These are phyloP conservation scores for Homarus gammarus DNA, from an alignment of 2,888 invertebrate species.

Conservation along the genomic window DNA sequence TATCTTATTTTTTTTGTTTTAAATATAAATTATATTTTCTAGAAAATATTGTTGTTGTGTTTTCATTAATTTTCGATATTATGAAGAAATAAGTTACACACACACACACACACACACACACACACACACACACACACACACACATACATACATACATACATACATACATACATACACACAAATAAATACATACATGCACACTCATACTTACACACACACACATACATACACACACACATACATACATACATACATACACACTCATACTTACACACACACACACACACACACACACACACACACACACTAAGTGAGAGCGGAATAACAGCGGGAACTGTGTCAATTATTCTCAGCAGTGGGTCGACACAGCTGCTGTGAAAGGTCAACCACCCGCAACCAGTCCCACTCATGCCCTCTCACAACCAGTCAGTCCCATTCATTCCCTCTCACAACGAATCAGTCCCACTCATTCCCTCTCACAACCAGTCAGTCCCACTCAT, in stretches of 20 bases:
- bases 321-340: neutral
- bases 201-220: neutral
- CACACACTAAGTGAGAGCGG: neutral
- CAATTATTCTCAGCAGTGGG: neutral
- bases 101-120: slow-evolving; percentile 23
- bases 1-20: neutral
- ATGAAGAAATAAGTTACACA: too few species aligned
- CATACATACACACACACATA: neutral
- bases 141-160: neutral
- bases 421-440: too few species aligned
- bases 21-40: neutral
- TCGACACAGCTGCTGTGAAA: neutral
- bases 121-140: neutral
- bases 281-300: neutral
- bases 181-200: neutral
- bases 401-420: neutral
- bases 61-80: too few species aligned
- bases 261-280: neutral
- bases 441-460: neutral
- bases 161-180: neutral
- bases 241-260: neutral
- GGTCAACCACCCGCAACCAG: neutral
- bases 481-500: neutral
- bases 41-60: too few species aligned
- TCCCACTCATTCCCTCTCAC: neutral